Evolutionary conservation across 2,888 invertebrate species (phyloP).

Genomic region (Cerceris ruficornis): DNA sequence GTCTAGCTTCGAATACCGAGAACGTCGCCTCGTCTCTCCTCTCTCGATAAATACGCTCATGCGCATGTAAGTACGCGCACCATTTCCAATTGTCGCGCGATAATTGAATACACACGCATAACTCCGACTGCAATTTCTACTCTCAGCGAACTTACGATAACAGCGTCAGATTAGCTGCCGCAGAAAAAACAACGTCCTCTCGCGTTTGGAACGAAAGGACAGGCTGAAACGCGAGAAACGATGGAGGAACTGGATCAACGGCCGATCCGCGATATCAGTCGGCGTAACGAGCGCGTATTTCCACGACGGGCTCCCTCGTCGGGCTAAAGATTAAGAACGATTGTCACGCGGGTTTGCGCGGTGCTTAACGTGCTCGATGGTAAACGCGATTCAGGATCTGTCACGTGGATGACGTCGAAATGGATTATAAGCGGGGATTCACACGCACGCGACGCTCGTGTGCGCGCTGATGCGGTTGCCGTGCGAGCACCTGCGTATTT

Average conservation of each 20-base stretch:
- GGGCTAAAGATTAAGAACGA: conserved; percentile 46
- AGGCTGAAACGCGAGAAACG: conserved; percentile 4
- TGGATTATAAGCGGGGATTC: conserved; percentile 21
- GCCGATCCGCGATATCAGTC: conserved; percentile 7
- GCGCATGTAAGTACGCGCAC: too few species aligned
- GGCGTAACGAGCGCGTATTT: conserved; percentile 1
- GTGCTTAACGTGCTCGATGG: conserved; percentile 22
- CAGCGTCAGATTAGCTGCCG: conserved; percentile 37
- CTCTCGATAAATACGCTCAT: too few species aligned
- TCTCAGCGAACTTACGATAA: neutral
- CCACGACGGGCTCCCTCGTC: neutral
- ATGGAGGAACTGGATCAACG: conserved; percentile 7
- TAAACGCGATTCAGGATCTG: conserved; percentile 17
- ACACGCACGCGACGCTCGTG: conserved; percentile 2
- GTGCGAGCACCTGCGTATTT: neutral
- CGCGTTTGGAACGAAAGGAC: neutral
- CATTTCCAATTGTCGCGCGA: too few species aligned
- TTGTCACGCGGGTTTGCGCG: conserved; percentile 41
- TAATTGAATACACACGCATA: neutral
- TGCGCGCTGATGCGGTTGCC: conserved; percentile 1
- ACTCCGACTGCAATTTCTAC: neutral
- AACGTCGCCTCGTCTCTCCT: neutral
- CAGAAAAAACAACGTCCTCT: neutral
- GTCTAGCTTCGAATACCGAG: neutral
- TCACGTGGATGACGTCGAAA: conserved; percentile 30